Conservation (phyloP, 2,113 vertebrate species). For the Illadopsis cleaveri region DNA sequence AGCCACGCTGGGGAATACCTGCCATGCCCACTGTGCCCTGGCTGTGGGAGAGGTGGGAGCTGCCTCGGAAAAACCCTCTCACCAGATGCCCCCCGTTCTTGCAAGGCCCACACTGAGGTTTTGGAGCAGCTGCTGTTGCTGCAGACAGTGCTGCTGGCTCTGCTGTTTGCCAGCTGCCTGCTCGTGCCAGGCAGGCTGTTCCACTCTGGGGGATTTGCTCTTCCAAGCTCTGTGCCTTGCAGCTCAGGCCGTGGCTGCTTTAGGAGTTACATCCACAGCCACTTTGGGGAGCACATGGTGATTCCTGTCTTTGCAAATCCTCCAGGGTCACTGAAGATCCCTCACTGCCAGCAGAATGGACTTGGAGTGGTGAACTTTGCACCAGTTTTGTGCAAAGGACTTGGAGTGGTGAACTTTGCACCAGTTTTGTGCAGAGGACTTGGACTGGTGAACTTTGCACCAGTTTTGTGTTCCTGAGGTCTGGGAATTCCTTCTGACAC, state of each 20-base stretch:
- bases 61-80: not conserved
- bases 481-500: not conserved
- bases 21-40: not conserved
- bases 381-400: not conserved
- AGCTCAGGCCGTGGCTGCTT: not conserved
- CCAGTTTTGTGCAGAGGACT: not conserved
- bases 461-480: not conserved
- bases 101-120: not conserved
- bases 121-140: constrained; percentile 8
- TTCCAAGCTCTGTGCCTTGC: not conserved
- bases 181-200: constrained; percentile 34
- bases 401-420: not conserved
- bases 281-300: rapidly evolving
- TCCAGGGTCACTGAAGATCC: not conserved
- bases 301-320: not conserved
- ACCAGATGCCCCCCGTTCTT: not conserved
- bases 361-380: not conserved
- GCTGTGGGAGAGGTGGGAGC: not conserved
- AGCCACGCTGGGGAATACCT: not conserved
- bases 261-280: not conserved
- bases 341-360: rapidly evolving
- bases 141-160: not conserved
- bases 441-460: not conserved
- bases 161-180: not conserved
- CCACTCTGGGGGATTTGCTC: not conserved